Base-by-base conservation (phyloP, 2,888 invertebrate genomes). In the Ornithoptera alexandrae region DNA sequence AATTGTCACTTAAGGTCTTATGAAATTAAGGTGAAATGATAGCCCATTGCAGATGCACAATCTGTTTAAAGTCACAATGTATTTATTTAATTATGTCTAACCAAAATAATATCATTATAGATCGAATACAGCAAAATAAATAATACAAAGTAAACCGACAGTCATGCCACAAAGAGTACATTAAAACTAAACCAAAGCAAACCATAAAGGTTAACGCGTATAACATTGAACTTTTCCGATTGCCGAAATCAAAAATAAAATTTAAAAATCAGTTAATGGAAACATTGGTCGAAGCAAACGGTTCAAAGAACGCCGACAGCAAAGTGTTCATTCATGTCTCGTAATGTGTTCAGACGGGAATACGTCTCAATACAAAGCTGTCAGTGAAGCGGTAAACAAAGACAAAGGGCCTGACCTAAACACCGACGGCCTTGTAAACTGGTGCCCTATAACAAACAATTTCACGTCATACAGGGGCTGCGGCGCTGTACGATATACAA, bases 401-500 rank as follows among this genome's bases (percentile, higher is more conserved):
- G 74, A 78, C 78, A 78, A 84, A 76, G 80, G 85, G 88, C 87
- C 91, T 91, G 89, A 92, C 92, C 92, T 92, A 92, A 91, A 86
- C 79, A 87, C 91, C 80, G 91, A 89, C 77, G 92, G 89, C 87
- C 91, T 90, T 88, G 91, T 85, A 85, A 84, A 90, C 92, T 85
- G 90, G 90, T 86, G 82, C 85, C 92, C 92, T 92, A 92, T 88
- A 92, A 92, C 92, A 92, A 91, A 91, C 84, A 83, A 88, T 83
- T 76, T 73, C 77, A 80, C 72, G 76, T 74, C 72, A 78, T 65
- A 75, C 68, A 36, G 61, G 64, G 70, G 72, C 65, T 46, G 46
- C 46, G 46, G 15, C 15, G 46, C 0, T 46, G 46, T 15, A 46
- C 46, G 2, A 46, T 46, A 4, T 30, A 30, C 30, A 30, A 30